Percentiles rank a stretch among this genome's conserved stretches.
Evolutionary conservation across 2,113 vertebrate species (phyloP).

Genomic region (Chionis minor): DNA sequence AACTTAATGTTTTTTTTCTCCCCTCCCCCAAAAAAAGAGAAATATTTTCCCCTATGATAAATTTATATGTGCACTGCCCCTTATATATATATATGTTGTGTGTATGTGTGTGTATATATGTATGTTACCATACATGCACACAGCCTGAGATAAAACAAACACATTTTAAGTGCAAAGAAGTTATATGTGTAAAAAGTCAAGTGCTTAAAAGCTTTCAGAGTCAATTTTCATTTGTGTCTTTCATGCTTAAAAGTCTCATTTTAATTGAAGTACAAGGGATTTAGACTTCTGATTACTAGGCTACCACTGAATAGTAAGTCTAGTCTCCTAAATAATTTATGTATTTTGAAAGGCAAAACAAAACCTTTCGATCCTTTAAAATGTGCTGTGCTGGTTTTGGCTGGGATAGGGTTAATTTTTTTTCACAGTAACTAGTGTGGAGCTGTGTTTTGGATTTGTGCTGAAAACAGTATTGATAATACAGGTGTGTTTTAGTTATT

Average conservation of each 20-base stretch:
- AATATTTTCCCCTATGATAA: background rate
- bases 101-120: no score
- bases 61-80: fast-evolving
- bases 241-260: background rate
- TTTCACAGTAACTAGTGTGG: background rate
- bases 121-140: no score
- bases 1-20: background rate
- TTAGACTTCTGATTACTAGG: background rate
- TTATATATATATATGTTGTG: no score
- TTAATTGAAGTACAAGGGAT: background rate
- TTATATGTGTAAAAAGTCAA: background rate
- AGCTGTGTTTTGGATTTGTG: background rate
- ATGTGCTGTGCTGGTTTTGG: background rate
- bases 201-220: background rate
- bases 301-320: background rate
- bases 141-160: background rate
- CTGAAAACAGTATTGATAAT: background rate
- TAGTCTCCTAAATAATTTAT: background rate
- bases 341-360: background rate
- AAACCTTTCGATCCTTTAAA: background rate
- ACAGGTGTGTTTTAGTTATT: background rate
- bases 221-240: background rate
- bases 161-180: background rate
- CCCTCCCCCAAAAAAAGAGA: background rate
- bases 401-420: background rate